A percentile compares a stretch with the other conserved stretches of the same genome.
These are phyloP conservation scores for Chorisops tibialis DNA, from an alignment of 2,888 invertebrate species.

Conservation along the genomic window DNA sequence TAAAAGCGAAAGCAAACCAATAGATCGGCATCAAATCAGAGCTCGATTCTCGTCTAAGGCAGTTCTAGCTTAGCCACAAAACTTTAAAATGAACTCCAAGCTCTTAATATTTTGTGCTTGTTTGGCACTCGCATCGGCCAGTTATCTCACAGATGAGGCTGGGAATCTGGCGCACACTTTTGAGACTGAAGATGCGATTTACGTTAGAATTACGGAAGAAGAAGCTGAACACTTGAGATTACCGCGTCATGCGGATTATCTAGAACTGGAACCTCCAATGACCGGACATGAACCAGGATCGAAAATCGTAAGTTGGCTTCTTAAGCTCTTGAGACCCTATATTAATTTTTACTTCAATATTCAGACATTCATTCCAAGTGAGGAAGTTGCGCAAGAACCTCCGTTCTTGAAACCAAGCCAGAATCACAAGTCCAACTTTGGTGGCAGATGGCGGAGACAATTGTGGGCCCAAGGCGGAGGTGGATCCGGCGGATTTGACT, in stretches of 20 bases:
- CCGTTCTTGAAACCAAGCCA: no score
- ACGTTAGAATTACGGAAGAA: neutral
- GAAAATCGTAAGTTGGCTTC: conserved; percentile 5
- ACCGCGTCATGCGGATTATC: neutral
- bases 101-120: neutral
- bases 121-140: neutral
- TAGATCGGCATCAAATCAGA: no score
- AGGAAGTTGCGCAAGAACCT: neutral
- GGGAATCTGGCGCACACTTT: neutral
- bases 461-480: conserved; percentile 11
- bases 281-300: neutral
- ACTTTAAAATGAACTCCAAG: neutral
- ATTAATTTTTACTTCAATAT: no score
- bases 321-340: neutral
- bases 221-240: conserved; percentile 5
- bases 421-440: no score
- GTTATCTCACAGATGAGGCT: neutral
- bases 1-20: no score
- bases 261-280: neutral
- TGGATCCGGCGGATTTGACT: conserved; percentile 12
- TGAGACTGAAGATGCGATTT: conserved; percentile 12
- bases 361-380: neutral
- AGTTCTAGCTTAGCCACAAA: no score
- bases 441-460: neutral
- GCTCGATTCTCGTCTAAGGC: no score